Evolutionary conservation across 1,140 invertebrate species (phyloP).

Genomic region (Aphelinus atriplicis): DNA sequence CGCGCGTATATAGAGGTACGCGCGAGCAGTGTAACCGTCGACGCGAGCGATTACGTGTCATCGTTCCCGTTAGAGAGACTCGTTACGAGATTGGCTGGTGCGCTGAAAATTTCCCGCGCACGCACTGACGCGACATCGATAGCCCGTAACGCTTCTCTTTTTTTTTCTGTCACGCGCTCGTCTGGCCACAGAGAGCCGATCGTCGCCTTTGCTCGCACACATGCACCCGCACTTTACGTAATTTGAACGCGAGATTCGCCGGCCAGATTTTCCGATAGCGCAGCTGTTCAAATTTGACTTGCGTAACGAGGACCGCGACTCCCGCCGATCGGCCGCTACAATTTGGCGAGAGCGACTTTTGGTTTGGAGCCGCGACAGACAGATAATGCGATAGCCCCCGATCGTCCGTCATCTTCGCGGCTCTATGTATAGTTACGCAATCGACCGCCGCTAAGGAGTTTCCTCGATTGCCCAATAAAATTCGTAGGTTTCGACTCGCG

Average conservation of each 20-base stretch:
- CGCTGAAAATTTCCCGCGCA: conserved; percentile 20
- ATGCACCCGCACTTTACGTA: conserved; percentile 7
- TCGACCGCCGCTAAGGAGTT: too few relatives aligned
- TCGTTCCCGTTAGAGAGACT: conserved; percentile 25
- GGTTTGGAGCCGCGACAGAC: too few relatives aligned
- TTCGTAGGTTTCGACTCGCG: too few relatives aligned
- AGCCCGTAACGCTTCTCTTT: conserved; percentile 19
- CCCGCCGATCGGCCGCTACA: too few relatives aligned
- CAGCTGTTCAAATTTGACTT: too few relatives aligned
- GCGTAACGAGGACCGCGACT: neutral
- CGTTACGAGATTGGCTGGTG: conserved; percentile 23
- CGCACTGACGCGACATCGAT: conserved; percentile 20
- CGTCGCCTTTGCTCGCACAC: neutral
- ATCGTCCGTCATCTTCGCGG: too few relatives aligned
- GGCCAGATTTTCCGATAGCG: too few relatives aligned
- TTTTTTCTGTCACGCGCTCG: conserved; percentile 9
- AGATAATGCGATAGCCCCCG: too few relatives aligned
- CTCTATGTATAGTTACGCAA: too few relatives aligned
- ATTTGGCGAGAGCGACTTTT: too few relatives aligned
- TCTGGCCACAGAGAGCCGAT: neutral
- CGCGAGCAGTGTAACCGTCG: neutral
- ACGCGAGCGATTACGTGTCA: conserved; percentile 29
- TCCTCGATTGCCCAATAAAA: too few relatives aligned
- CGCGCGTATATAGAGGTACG: neutral
- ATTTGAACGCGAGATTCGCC: neutral